Conservation (phyloP, 53 echinoderm and acorn worm genomes). For the Echinometra lucunter region DNA sequence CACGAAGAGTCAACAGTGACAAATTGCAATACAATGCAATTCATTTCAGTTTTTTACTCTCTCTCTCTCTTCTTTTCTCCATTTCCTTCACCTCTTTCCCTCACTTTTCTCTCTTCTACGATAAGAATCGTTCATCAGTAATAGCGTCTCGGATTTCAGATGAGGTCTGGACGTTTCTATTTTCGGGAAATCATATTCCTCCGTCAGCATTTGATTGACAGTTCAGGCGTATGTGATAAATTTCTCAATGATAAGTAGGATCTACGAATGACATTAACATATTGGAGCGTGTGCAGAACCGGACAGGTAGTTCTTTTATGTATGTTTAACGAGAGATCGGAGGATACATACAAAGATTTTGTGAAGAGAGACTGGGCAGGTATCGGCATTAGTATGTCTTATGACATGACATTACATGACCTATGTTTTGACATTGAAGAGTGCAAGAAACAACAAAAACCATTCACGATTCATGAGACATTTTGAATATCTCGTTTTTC, state of each 20-base stretch:
- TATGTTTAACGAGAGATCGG: neutral
- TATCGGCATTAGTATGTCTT: neutral
- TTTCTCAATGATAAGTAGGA: conserved; percentile 20
- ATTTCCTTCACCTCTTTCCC: neutral
- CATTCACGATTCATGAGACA: too few relatives aligned
- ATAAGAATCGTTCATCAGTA: conserved; percentile 28
- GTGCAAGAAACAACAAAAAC: neutral
- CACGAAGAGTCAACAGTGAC: conserved; percentile 68
- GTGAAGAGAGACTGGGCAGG: neutral
- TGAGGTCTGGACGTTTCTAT: conserved; percentile 47
- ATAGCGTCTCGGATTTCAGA: conserved; percentile 47
- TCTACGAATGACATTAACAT: conserved; percentile 37
- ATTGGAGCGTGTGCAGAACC: neutral
- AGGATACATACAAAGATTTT: conserved; percentile 7
- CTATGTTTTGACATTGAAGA: neutral
- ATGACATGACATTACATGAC: neutral
- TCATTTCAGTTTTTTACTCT: conserved; percentile 1
- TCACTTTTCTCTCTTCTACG: neutral
- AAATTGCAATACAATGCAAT: conserved; percentile 69
- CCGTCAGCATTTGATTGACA: conserved; percentile 44
- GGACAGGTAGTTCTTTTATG: conserved; percentile 33
- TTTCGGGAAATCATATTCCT: conserved; percentile 32
- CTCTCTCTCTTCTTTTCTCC: neutral
- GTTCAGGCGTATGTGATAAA: conserved; percentile 35
- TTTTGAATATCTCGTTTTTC: too few relatives aligned